Base-by-base conservation (phyloP, 2,888 invertebrate genomes). In the Caprella mutica region DNA sequence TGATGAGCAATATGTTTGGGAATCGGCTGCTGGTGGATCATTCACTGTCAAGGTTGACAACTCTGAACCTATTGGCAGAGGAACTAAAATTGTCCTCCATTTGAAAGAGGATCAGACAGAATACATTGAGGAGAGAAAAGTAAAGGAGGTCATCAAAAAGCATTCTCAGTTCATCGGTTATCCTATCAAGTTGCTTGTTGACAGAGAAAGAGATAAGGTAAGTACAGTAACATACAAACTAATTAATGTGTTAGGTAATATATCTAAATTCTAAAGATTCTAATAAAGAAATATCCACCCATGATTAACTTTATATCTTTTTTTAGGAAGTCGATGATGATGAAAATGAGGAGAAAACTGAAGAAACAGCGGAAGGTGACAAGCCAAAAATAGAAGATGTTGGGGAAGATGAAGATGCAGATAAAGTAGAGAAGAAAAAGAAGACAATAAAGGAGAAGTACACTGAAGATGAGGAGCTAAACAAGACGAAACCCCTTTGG, bases 91-190 rank as follows among this genome's bases (percentile, higher is more conserved):
- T 70, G 81, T 90, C 33, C 79, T 98, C 55, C 83, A 86, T 77
- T 80, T 98, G 70, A 98, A 98, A 75, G 97, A 98, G 72, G 96
- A 97, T 72, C 87, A 94, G 70, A 78, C 84, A 0, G 96, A 98
- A 70, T 97, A 89, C 74, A 75, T 94, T 66, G 96, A 97, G 72
- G 97, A 97, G 73, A 79, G 82, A 69, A 88, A 91, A 70, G 82
- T 98, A 70, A 97, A 97, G 73, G 93, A 94, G 69, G 85, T 98
- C 52, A 93, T 98, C 26, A 97, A 94, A 82, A 98, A 98, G 72
- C 96, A 97, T 76, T 93, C 92, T 0, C 96, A 97, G 75, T 97
- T 96, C 77, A 98, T 97, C 74, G 96, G 97, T 46, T 98, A 98
- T 72, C 97, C 97, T 8, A 98, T 98, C 75, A 91, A 90, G 72